These are phyloP conservation scores for Phallusia fumigata DNA, from an alignment of 23 tunicate genomes.

Conservation along the genomic window DNA sequence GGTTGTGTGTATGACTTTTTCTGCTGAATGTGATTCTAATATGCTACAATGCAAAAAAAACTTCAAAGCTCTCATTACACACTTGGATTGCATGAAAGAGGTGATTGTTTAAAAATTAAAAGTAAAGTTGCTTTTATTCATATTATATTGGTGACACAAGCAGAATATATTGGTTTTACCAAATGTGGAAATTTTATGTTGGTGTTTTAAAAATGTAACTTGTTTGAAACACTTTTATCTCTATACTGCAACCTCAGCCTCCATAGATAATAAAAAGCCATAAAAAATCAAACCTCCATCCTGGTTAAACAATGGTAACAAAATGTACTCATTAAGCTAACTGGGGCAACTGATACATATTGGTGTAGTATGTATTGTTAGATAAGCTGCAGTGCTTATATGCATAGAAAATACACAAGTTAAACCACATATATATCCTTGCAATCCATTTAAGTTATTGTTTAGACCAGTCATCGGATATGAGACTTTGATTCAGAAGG, in stretches of 20 bases:
- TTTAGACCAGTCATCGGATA: conserved; percentile 1
- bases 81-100: not conserved
- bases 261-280: conserved; percentile 1
- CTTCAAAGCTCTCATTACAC: not conserved
- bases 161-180: too few species aligned
- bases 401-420: not conserved
- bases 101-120: not conserved
- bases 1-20: conserved; percentile 23
- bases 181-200: not conserved
- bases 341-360: not conserved
- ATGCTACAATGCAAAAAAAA: conserved; percentile 21
- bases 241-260: not conserved
- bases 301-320: not conserved
- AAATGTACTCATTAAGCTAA: not conserved
- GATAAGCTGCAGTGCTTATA: not conserved
- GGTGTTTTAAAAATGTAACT: not conserved
- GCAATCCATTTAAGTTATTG: not conserved
- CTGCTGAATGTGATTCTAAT: not conserved
- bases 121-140: not conserved
- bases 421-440: not conserved
- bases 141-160: not conserved
- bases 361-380: not conserved
- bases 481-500: not conserved
- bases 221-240: not conserved
- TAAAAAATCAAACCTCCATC: conserved; percentile 8